Evolutionary conservation across 2,797 vertebrate species (phyloP), one percentile per base, ranked within the genome.

Genomic region (Acipenser transmontanus): DNA sequence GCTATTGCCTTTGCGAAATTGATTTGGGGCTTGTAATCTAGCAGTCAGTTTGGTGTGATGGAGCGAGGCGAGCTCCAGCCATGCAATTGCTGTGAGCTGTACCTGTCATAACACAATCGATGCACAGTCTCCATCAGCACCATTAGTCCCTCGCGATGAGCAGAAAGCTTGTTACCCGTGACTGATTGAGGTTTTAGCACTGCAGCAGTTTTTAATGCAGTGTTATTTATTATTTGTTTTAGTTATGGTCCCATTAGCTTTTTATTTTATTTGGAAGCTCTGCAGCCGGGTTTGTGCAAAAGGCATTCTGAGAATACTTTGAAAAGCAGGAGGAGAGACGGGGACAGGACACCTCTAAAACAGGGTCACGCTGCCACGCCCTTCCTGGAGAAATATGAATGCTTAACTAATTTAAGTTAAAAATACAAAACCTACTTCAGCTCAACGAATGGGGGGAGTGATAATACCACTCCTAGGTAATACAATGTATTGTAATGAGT

Each of bases 161-260:
- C 54, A n/a, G 11, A 57, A 13, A 14, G 54, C 54, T 13, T n/a
- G 6, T 57, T n/a, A 11, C 54, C 12, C 14, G 12, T 13, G 12
- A 57, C 12, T 57, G 54, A 57, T 57, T 57, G 54, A 7, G 12
- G 6, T 11, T n/a, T n/a, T 11, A 57, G 54, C 12, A 1, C 54
- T 13, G 11, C 54, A 57, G 12, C 12, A n/a, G n/a, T 13, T 57
- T 57, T 57, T n/a, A 57, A 57, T 57, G 11, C 12, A 11, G 11
- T 13, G 54, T 57, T 57, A 57, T 57, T 57, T 57, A 13, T 57
- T 11, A 57, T 57, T 57, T 57, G 9, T n/a, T 57, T 57, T 57
- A 57, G 9, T 13, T 57, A n/a, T n/a, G 54, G 12, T n/a, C 14
- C 54, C 14, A 13, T 57, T 13, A 57, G 54, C 54, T 13, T 57